Percentiles rank a stretch among this genome's conserved stretches.
phyloP scores from a whole-genome alignment of 1,140 invertebrate species.

The Hylyphantes graminicola region DNA sequence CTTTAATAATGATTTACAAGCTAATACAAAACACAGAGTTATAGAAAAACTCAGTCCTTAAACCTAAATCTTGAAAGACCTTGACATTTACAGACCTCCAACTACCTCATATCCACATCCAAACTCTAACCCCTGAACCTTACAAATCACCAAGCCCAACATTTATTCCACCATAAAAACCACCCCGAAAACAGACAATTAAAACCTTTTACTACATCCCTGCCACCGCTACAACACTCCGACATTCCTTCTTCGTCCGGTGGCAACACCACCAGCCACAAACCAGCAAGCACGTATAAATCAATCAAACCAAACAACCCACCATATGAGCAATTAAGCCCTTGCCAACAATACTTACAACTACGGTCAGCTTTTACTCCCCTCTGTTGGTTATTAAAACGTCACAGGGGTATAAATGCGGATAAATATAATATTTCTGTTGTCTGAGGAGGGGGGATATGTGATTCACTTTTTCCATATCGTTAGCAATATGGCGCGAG shows the following conservation, averaged over 20 bases:
- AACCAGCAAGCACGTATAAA: constrained; percentile 11
- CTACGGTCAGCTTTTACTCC: not conserved
- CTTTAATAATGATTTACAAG: too few relatives aligned
- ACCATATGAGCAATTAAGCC: constrained; percentile 54
- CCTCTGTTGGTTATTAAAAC: constrained; percentile 47
- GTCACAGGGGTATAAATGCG: constrained; percentile 42
- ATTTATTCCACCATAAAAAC: too few relatives aligned
- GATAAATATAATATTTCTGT: constrained; percentile 57
- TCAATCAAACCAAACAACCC: constrained; percentile 45
- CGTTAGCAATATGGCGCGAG: constrained; percentile 43
- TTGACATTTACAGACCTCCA: too few relatives aligned
- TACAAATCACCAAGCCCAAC: too few relatives aligned
- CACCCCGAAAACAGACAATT: not conserved
- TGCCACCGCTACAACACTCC: not conserved
- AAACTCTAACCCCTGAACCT: too few relatives aligned
- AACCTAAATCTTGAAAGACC: too few relatives aligned
- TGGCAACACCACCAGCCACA: too few relatives aligned
- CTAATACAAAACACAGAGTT: too few relatives aligned
- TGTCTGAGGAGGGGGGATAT: constrained; percentile 29
- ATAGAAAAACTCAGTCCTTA: too few relatives aligned
- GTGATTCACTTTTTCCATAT: constrained; percentile 54
- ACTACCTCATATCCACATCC: too few relatives aligned
- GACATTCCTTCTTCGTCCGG: not conserved
- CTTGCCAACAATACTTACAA: constrained; percentile 46
- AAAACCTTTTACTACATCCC: constrained; percentile 21